Evolutionary conservation across 35 echinoderm and acorn worm genomes (phyloP).

Genomic region (Amphiura filiformis): DNA sequence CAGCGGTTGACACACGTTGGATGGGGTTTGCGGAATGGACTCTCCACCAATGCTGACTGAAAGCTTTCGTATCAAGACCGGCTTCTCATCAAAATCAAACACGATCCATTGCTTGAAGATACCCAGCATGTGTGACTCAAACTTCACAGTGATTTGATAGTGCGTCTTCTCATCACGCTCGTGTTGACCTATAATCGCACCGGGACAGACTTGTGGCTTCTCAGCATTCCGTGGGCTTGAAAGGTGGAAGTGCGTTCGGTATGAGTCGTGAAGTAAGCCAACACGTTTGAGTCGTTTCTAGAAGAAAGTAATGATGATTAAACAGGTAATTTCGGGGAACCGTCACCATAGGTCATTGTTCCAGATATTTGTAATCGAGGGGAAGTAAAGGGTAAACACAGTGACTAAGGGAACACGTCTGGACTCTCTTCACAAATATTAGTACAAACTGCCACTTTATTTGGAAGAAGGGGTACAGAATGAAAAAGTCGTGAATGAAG

Average conservation of each 20-base stretch:
- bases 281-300: not conserved
- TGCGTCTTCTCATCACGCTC: not conserved
- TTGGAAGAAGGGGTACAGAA: too few relatives aligned
- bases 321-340: too few relatives aligned
- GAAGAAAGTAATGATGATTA: not conserved
- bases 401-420: too few relatives aligned
- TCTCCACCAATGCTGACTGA: not conserved
- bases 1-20: not conserved
- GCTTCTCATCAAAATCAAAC: constrained; percentile 54
- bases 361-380: too few relatives aligned
- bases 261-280: not conserved
- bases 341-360: too few relatives aligned
- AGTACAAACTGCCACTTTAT: too few relatives aligned
- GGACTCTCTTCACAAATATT: too few relatives aligned
- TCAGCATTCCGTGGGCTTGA: not conserved
- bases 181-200: constrained; percentile 11
- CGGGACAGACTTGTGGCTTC: constrained; percentile 69
- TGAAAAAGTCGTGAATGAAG: too few relatives aligned
- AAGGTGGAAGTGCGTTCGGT: not conserved
- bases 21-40: too few relatives aligned
- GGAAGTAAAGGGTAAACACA: too few relatives aligned
- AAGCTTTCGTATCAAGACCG: constrained; percentile 11
- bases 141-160: constrained; percentile 57
- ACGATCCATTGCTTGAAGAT: constrained; percentile 83
- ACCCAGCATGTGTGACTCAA: constrained; percentile 68